Conservation (phyloP, 2,888 invertebrate species). For the Tenodera sinensis region DNA sequence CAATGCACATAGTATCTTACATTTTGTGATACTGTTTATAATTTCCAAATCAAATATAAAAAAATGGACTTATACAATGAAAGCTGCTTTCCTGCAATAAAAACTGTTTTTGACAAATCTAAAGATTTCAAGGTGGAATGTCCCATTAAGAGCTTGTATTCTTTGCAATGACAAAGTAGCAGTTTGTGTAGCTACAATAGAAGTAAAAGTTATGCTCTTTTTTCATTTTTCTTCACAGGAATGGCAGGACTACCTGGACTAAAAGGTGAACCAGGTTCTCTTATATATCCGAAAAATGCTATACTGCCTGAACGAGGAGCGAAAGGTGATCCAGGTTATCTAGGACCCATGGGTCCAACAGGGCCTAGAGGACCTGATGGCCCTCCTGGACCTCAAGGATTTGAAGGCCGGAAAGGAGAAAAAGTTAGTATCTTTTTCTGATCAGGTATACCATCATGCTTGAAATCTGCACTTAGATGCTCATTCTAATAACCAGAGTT, state of each 20-base stretch:
- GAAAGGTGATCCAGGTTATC: slow-evolving; percentile 54
- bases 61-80: too few species aligned
- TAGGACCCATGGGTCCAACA: slow-evolving; percentile 43
- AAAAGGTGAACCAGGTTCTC: slow-evolving; percentile 35
- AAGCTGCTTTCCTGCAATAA: too few species aligned
- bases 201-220: neutral
- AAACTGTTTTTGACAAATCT: too few species aligned
- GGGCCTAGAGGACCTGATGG: slow-evolving; percentile 37
- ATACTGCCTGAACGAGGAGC: slow-evolving; percentile 40
- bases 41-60: too few species aligned
- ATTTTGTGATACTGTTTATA: too few species aligned
- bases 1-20: too few species aligned
- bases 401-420: slow-evolving; percentile 38
- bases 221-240: slow-evolving; percentile 34
- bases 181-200: neutral
- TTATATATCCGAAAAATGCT: neutral
- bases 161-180: too few species aligned
- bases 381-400: slow-evolving; percentile 37
- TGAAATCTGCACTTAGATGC: too few species aligned
- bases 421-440: slow-evolving; percentile 24
- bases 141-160: too few species aligned
- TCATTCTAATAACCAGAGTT: too few species aligned
- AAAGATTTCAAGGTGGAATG: too few species aligned
- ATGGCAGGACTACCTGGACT: slow-evolving; percentile 35
- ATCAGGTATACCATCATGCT: neutral